Evolutionary conservation across 2,113 vertebrate genomes (phyloP).

Genomic region (Edolisoma coerulescens): DNA sequence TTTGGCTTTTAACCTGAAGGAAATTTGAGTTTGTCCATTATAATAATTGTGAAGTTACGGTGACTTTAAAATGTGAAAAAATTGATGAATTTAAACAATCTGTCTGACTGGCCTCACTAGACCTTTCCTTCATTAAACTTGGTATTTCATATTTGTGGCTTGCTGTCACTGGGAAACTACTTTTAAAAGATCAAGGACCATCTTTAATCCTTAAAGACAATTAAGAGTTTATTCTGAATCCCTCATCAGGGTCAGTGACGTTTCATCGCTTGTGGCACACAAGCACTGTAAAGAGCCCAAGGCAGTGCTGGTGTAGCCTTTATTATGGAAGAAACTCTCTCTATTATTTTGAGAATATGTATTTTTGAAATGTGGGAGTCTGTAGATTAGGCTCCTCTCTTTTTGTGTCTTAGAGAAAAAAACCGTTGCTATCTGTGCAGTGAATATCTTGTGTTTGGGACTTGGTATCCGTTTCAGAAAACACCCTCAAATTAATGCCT

Average conservation of each 20-base stretch:
- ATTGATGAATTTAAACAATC: not conserved
- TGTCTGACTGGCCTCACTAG: not conserved
- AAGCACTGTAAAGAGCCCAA: not conserved
- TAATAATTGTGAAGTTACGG: not conserved
- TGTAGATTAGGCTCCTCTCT: not conserved
- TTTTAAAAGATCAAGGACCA: not conserved
- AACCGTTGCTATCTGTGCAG: not conserved
- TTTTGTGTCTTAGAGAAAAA: not conserved
- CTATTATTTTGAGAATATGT: not conserved
- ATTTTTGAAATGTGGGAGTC: not conserved
- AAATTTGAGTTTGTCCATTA: not conserved
- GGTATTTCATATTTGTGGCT: not conserved
- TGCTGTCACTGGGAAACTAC: not conserved
- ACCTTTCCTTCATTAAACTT: not conserved
- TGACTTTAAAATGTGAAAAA: not conserved
- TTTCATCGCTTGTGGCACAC: not conserved
- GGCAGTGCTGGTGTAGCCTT: not conserved
- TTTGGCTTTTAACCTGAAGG: slow-evolving; percentile 3
- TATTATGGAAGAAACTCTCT: not conserved
- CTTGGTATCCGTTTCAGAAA: not conserved
- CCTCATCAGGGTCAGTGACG: not conserved
- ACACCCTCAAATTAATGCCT: not conserved
- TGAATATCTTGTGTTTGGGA: not conserved
- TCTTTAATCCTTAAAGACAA: not conserved
- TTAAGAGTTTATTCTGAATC: not conserved